A percentile compares a stretch with the other conserved stretches of the same genome.
Evolutionary conservation across 2,888 invertebrate genomes (phyloP).

Genomic region (Eilema caniola): DNA sequence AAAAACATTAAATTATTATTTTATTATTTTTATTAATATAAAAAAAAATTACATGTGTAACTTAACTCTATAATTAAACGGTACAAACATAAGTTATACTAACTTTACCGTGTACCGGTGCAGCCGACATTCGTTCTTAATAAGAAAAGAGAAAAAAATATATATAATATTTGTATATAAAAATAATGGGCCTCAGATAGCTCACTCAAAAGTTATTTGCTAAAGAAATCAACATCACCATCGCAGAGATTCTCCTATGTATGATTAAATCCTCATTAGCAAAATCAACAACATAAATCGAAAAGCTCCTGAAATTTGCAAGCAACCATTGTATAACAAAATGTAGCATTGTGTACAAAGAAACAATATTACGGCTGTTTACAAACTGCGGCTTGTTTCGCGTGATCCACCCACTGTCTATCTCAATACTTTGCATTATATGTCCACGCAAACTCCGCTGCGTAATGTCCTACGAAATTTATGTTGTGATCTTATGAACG

Average conservation of each 20-base stretch:
- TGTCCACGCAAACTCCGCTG: neutral
- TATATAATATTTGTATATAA: too few relatives aligned
- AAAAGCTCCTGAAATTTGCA: conserved; percentile 4
- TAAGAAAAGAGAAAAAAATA: too few relatives aligned
- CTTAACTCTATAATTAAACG: too few relatives aligned
- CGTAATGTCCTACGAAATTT: neutral
- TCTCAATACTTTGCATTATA: conserved; percentile 53
- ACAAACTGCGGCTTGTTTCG: conserved; percentile 62
- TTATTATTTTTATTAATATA: too few relatives aligned
- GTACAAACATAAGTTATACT: too few relatives aligned
- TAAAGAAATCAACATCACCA: neutral
- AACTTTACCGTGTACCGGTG: too few relatives aligned
- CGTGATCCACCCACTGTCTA: conserved; percentile 53
- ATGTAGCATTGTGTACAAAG: conserved; percentile 53
- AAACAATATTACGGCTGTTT: conserved; percentile 69
- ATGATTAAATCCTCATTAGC: conserved; percentile 9
- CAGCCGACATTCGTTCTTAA: too few relatives aligned
- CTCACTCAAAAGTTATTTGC: neutral
- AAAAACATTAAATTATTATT: too few relatives aligned
- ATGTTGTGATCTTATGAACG: neutral
- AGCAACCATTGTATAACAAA: conserved; percentile 2
- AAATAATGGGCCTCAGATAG: neutral
- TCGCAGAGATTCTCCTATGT: neutral
- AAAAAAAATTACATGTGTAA: too few relatives aligned
- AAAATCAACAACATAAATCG: conserved; percentile 6